Evolutionary conservation across 1,140 invertebrate genomes (phyloP).

Genomic region (Carposina sasakii): DNA sequence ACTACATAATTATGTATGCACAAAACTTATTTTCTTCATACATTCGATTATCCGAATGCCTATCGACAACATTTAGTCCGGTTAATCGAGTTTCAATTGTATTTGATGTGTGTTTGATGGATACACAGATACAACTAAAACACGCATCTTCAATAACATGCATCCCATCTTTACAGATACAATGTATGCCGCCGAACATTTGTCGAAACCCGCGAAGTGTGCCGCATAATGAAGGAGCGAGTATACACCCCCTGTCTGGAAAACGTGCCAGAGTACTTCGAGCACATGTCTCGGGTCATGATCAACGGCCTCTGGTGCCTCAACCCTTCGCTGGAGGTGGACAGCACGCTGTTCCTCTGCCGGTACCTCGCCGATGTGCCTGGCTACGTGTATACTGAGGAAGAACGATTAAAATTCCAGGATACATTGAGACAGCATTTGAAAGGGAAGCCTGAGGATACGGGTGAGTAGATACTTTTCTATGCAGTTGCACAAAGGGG

Average conservation of each 20-base stretch:
- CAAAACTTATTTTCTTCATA: too few species aligned
- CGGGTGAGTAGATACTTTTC: too few species aligned
- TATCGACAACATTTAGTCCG: too few species aligned
- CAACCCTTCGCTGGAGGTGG: constrained; percentile 47
- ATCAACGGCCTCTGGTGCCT: constrained; percentile 63
- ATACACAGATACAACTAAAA: too few species aligned
- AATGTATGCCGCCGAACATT: constrained; percentile 71
- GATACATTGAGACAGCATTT: constrained; percentile 25
- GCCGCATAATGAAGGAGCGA: constrained; percentile 47
- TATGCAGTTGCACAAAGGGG: too few species aligned
- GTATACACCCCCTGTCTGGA: constrained; percentile 57
- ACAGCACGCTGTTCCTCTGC: constrained; percentile 44
- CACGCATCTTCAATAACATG: background rate
- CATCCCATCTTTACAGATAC: constrained; percentile 53
- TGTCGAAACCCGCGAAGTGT: constrained; percentile 61
- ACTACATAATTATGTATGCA: too few species aligned
- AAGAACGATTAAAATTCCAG: constrained; percentile 37
- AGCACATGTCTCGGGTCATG: constrained; percentile 59
- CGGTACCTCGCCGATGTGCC: constrained; percentile 46
- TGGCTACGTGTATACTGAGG: constrained; percentile 53
- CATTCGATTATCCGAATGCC: too few species aligned
- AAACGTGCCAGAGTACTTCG: constrained; percentile 68
- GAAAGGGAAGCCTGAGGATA: constrained; percentile 37
- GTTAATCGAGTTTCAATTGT: too few species aligned
- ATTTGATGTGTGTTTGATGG: too few species aligned